Percentiles rank a stretch among this genome's conserved stretches.
These are phyloP conservation scores for Criorhina ranunculi DNA, from an alignment of 2,888 invertebrate species.

Conservation along the genomic window DNA sequence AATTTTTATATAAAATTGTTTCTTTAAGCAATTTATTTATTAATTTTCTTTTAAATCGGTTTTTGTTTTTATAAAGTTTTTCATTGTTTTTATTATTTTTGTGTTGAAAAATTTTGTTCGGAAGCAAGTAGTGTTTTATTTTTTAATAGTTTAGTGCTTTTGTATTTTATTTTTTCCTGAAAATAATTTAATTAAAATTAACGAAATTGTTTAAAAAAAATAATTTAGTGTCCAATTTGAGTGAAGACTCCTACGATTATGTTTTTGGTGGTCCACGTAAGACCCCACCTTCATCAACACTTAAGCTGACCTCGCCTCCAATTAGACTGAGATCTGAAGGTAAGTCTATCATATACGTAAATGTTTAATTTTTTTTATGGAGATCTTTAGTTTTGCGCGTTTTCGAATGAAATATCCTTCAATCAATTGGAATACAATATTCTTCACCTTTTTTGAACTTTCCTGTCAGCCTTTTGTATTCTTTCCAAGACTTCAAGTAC, in stretches of 20 bases:
- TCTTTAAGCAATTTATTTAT: conserved; percentile 42
- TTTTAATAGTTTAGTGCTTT: conserved; percentile 58
- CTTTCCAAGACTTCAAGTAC: too few species aligned
- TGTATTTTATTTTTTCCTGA: too few species aligned
- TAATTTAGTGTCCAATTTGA: conserved; percentile 84
- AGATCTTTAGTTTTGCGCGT: conserved; percentile 1
- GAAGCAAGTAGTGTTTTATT: conserved; percentile 55
- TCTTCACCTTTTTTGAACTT: too few species aligned
- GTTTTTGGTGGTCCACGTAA: conserved; percentile 85
- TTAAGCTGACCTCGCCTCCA: conserved; percentile 85
- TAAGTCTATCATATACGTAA: conserved; percentile 77
- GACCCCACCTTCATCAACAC: conserved; percentile 84
- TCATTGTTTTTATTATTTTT: conserved; percentile 44
- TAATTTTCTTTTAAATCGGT: too few species aligned
- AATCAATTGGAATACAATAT: background rate
- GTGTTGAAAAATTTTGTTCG: conserved; percentile 35
- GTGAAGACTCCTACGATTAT: conserved; percentile 85
- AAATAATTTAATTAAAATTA: conserved; percentile 4
- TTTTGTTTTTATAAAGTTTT: conserved; percentile 41
- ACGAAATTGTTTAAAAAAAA: conserved; percentile 49
- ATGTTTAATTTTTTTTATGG: conserved; percentile 6
- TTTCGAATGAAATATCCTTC: background rate
- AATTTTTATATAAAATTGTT: conserved; percentile 36
- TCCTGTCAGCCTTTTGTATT: too few species aligned
- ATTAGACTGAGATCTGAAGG: conserved; percentile 85